These are phyloP conservation scores for Campylomormyrus tamandua DNA, from an alignment of 2,113 vertebrate species.

Conservation along the genomic window DNA sequence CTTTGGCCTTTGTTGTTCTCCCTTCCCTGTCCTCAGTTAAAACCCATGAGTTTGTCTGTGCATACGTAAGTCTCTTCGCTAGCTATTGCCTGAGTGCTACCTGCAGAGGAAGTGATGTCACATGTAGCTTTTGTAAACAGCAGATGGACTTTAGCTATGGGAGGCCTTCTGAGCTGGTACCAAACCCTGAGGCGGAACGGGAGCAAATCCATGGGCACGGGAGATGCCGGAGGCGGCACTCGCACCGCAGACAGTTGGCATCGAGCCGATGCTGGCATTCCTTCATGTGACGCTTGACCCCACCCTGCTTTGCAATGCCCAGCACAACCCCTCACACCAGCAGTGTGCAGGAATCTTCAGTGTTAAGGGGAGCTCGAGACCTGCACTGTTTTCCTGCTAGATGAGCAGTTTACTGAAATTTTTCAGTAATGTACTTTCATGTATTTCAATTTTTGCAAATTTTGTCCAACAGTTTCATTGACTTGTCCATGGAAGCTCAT, in stretches of 20 bases:
- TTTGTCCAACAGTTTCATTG: neutral
- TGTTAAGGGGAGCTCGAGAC: neutral
- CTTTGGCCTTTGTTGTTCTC: neutral
- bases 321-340: neutral
- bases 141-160: slow-evolving; percentile 8
- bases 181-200: neutral
- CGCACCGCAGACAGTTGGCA: neutral
- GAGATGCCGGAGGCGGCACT: neutral
- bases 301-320: neutral
- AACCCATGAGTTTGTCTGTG: slow-evolving; percentile 1
- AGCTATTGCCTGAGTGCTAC: neutral
- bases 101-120: neutral
- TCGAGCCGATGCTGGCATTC: neutral
- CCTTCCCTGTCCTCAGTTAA: neutral
- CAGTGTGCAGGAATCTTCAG: neutral
- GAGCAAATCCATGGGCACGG: neutral
- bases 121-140: neutral
- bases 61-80: neutral
- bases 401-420: neutral
- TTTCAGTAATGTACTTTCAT: neutral
- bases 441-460: neutral
- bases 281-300: neutral
- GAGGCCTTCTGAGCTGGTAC: neutral
- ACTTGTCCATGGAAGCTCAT: neutral
- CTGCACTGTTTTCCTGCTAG: neutral